phyloP scores from a whole-genome alignment of 2,113 vertebrate genomes.

The Lutjanus erythropterus region DNA sequence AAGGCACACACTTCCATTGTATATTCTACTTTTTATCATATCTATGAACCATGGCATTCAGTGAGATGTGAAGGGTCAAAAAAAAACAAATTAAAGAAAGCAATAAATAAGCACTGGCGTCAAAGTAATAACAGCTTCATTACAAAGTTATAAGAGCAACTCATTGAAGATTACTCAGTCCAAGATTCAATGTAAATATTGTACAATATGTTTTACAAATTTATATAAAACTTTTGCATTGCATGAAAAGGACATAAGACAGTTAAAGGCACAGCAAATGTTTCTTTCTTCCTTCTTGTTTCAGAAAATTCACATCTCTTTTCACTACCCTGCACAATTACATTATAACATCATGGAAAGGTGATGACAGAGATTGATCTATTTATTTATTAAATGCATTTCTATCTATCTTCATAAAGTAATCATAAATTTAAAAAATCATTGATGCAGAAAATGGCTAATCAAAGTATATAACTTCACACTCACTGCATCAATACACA shows the following conservation, averaged over 20 bases:
- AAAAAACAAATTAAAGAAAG: conserved; percentile 27
- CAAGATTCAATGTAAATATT: conserved; percentile 76
- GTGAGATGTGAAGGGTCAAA: neutral
- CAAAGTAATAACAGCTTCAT: conserved; percentile 33
- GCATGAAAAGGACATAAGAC: conserved; percentile 42
- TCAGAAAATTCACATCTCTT: conserved; percentile 13
- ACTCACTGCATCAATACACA: conserved; percentile 18
- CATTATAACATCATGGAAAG: neutral
- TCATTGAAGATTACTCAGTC: conserved; percentile 12
- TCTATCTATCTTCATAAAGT: conserved; percentile 10
- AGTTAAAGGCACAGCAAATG: conserved; percentile 34
- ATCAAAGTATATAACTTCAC: neutral
- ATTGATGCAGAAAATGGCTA: neutral
- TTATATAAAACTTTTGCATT: conserved; percentile 71
- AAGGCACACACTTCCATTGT: neutral
- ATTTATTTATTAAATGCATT: conserved; percentile 17
- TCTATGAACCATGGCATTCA: neutral
- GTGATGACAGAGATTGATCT: conserved; percentile 9
- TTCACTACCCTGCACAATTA: conserved; percentile 1
- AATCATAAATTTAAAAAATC: neutral
- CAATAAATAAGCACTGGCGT: neutral
- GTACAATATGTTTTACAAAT: conserved; percentile 80
- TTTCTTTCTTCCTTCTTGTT: neutral
- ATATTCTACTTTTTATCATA: conserved; percentile 2
- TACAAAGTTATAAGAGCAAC: conserved; percentile 42